A percentile compares a stretch with the other conserved stretches of the same genome.
phyloP scores from a whole-genome alignment of 2,888 invertebrate species.

The Diplazon laetatorius region DNA sequence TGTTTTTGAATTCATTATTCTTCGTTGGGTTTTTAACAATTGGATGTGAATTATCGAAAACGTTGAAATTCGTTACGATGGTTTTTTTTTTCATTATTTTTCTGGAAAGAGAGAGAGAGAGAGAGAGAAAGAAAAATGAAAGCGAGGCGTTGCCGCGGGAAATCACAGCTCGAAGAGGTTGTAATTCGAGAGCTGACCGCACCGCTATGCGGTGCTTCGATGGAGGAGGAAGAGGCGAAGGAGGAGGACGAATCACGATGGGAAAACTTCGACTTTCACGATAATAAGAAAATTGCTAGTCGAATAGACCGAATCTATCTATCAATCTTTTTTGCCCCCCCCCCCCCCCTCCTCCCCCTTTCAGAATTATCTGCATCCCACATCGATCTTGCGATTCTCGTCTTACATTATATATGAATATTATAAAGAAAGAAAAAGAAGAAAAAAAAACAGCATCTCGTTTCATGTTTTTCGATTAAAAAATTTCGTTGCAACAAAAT shows the following conservation, averaged over 20 bases:
- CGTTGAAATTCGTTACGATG: slow-evolving; percentile 11
- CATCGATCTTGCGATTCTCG: slow-evolving; percentile 48
- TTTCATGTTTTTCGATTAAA: neutral
- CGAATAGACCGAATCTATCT: slow-evolving; percentile 65
- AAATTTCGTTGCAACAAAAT: neutral
- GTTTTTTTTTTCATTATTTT: slow-evolving; percentile 8
- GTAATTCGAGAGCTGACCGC: slow-evolving; percentile 27
- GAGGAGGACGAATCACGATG: slow-evolving; percentile 33
- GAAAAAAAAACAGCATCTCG: slow-evolving; percentile 18
- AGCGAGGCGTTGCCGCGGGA: slow-evolving; percentile 25
- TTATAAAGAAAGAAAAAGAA: too few species aligned
- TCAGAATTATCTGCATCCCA: slow-evolving; percentile 3
- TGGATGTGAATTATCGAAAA: neutral
- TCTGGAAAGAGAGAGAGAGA: neutral
- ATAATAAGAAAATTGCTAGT: slow-evolving; percentile 73
- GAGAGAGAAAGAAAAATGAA: slow-evolving; percentile 14
- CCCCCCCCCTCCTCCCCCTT: slow-evolving; percentile 20
- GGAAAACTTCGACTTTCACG: slow-evolving; percentile 69
- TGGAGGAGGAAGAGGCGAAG: slow-evolving; percentile 12
- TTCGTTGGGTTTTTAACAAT: neutral
- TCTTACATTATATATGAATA: slow-evolving; percentile 15
- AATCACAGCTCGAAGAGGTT: slow-evolving; percentile 40
- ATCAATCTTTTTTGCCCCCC: slow-evolving; percentile 61
- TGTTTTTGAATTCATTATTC: neutral
- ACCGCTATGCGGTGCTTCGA: neutral